Base-by-base conservation (phyloP, 1,140 invertebrate genomes). In the Drosophila punjabiensis region DNA sequence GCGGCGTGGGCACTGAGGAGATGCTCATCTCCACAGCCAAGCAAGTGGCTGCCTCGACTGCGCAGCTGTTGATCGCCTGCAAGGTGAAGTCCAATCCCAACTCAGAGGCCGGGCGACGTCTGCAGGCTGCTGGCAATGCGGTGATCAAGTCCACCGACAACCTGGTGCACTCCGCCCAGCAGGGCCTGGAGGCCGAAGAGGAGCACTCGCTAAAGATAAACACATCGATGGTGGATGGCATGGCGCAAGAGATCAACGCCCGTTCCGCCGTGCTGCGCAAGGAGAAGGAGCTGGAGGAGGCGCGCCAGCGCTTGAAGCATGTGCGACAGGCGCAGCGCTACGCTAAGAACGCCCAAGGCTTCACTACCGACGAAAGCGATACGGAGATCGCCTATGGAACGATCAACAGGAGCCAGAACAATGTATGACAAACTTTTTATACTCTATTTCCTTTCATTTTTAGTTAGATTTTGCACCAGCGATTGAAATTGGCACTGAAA, bases 111-210 rank as follows among this genome's bases (percentile, higher is more conserved):
- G 99, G 98, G 39, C 96, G 98, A 69, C 95, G 98, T n/a, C 94
- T 99, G 20, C 98, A 99, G 94, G 95, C 96, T 28, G 99, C 99
- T 10, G 99, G 99, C 16, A 99, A 99, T 93, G 98, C 98, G 14
- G 99, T 99, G 1, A 99, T 99, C 94, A 95, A 97, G 78, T 99
- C 99, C 3, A 99, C 99, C 0, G 99, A 99, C 93, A 99, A 99
- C 94, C 94, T 99, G 73, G 99, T 99, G 13, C 94, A 96, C 33
- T 98, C 98, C 1, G 99, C 99, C 0, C 96, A 99, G 82, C 97
- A 99, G 92, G 97, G 98, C 3, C 97, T 99, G 59, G 97, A 97
- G 52, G 96, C 96, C 35, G 98, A 99, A 82, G 98, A 99, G 83
- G 98, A 99, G 86, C 94, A 97, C 28, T 97, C 96, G 45, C 94